Evolutionary conservation across 2,888 invertebrate genomes (phyloP), one percentile per base, ranked within the genome.

Genomic region (Agonopterix arenella): DNA sequence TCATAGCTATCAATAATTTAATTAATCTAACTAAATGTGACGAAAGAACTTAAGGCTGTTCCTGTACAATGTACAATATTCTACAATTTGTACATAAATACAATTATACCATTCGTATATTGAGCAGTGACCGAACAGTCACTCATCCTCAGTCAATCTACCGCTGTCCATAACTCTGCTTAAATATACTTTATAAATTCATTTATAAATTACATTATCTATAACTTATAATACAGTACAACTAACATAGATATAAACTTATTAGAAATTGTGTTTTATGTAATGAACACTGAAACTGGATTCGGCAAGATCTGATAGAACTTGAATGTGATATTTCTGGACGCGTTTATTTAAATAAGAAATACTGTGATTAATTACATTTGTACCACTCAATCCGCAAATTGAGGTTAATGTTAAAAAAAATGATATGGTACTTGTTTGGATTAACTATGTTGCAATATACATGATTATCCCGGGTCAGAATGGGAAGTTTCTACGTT

Each of bases 21-120:
- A 48, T 45, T 18, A 49, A 54, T 45, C 16, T 45, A 45, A 48
- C 51, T 62, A 62, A 65, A 67, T 56, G 56, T 47, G 57, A 53
- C 42, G 51, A 60, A 62, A 60, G 57, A 58, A 56, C 57, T 43
- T 36, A 36, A 59, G 62, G 63, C 64, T 60, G 52, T 50, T 64
- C 64, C 60, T 55, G 53, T 54, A 63, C 48, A 60, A 58, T 59
- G 55, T 60, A 66, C 60, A 62, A 60, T 66, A 66, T 56, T 53
- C 53, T 61, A 62, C 55, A 56, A 58, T 65, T 64, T 71, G 64
- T 70, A 69, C 64, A 70, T 60, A 69, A 63, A 68, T 66, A 66
- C 53, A 63, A 56, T 52, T 60, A 50, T 57, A 59, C 62, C 57
- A 47, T 54, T 55, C 48, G 53, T 52, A 62, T 56, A 62, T 70